Evolutionary conservation across 2,888 invertebrate species (phyloP), one percentile per base, ranked within the genome.

Genomic region (Nomada lathburiana): DNA sequence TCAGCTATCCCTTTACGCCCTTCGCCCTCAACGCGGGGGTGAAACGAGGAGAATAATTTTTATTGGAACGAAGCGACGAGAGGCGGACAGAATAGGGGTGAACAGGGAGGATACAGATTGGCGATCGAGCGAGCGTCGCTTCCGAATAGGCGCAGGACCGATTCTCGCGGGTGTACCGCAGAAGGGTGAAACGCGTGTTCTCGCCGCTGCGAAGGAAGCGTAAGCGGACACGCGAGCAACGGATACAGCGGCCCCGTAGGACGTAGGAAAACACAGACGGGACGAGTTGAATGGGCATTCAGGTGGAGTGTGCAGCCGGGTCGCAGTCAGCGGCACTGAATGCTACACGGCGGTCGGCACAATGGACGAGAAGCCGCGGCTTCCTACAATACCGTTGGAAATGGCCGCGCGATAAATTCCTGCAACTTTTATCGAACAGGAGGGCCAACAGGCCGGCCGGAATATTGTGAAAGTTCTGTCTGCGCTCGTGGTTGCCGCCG

Each of bases 401-500:
- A 89, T 87, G 88, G 90, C 88, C 89, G 71, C 87, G 88, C 90
- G 90, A 91, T 92, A 90, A 91, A 92, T 91, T 92, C 86, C 86
- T 87, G 86, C 88, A 90, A 91, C 91, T 92, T 92, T 92, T 91
- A 91, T 91, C 90, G 89, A 89, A 89, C 85, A 79, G 85, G 81
- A 85, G 82, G 83, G 81, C 86, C 88, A 91, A 90, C 90, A 84
- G 90, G 88, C 87, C 89, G 80, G 68, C 65, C 70, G 83, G 86
- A 86, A 89, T 89, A 91, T 91, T 88, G 89, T 88, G 87, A 90
- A 90, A 88, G 86, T 88, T 81, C 89, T 55, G 88, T 57, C 72
- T 62, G 76, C 60, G 57, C 65, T 70, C 73, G 73, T 60, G 50
- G 82, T 87, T 77, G 75, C 64, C 76, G 77, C 79, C 72, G 83